These are phyloP conservation scores for Eupithecia subumbrata DNA, from an alignment of 2,888 invertebrate genomes.

Conservation along the genomic window DNA sequence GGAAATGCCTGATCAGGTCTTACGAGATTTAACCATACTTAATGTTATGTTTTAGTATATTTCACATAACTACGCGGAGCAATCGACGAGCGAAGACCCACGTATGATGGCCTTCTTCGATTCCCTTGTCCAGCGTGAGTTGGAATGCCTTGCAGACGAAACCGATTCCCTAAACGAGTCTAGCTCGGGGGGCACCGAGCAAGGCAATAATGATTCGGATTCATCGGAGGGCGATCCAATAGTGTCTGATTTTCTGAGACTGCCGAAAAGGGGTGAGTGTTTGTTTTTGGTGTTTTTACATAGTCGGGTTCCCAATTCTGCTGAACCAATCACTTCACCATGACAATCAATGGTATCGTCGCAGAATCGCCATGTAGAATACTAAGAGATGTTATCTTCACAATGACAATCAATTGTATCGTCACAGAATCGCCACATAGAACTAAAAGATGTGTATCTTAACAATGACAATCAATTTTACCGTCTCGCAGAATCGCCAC, in stretches of 20 bases:
- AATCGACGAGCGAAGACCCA: constrained; percentile 94
- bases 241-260: constrained; percentile 64
- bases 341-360: background rate
- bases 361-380: background rate
- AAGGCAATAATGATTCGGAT: constrained; percentile 60
- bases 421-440: background rate
- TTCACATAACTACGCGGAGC: constrained; percentile 94
- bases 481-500: background rate
- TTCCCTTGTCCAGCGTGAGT: constrained; percentile 94
- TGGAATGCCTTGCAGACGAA: constrained; percentile 89
- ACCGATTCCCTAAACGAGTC: constrained; percentile 72
- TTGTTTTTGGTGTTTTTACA: background rate
- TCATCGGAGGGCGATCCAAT: constrained; percentile 71
- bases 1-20: no score
- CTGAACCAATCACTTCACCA: background rate
- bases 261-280: constrained; percentile 66
- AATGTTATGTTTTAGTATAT: constrained; percentile 83
- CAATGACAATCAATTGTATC: background rate
- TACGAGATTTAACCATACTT: no score
- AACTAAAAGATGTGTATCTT: no score
- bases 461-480: background rate
- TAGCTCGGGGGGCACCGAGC: constrained; percentile 57
- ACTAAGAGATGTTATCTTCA: background rate
- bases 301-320: background rate
- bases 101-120: constrained; percentile 99